Percentiles rank a stretch among this genome's conserved stretches.
Evolutionary conservation across 1,140 invertebrate species (phyloP).

Genomic region (Drosophila ambigua): DNA sequence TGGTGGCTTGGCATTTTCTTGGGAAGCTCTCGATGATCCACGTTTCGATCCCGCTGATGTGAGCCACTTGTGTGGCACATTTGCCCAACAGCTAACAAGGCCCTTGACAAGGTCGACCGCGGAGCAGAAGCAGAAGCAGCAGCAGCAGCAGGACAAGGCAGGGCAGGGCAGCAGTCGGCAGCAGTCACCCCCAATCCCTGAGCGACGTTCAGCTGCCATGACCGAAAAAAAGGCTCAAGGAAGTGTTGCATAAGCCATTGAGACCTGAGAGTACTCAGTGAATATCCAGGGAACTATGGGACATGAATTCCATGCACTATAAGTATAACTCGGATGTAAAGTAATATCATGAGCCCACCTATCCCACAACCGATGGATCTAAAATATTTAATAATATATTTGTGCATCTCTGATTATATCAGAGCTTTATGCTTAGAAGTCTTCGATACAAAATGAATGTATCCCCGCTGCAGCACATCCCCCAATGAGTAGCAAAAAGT

Average conservation of each 20-base stretch:
- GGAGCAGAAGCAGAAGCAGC: constrained; percentile 7
- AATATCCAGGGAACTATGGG: too few relatives aligned
- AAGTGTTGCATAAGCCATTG: not conserved
- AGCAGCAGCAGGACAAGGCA: not conserved
- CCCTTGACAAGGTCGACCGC: constrained; percentile 52
- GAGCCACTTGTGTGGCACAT: constrained; percentile 83
- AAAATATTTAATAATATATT: too few relatives aligned
- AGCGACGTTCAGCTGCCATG: constrained; percentile 59
- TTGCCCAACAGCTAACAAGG: constrained; percentile 68
- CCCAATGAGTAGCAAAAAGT: constrained; percentile 11
- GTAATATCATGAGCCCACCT: too few relatives aligned
- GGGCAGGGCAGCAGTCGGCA: constrained; percentile 33
- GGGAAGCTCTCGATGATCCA: constrained; percentile 41
- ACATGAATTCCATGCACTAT: too few relatives aligned
- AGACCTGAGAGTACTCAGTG: constrained; percentile 7
- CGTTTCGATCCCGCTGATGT: constrained; percentile 73
- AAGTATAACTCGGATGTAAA: too few relatives aligned
- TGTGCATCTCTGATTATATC: too few relatives aligned
- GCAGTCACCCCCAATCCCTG: constrained; percentile 65
- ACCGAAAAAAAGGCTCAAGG: constrained; percentile 35
- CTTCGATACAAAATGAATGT: not conserved
- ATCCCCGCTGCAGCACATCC: not conserved
- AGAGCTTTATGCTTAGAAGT: not conserved
- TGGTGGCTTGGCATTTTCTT: constrained; percentile 45
- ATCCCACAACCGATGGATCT: not conserved